phyloP scores from a whole-genome alignment of 2,113 vertebrate genomes.

The Microtus oregoni region DNA sequence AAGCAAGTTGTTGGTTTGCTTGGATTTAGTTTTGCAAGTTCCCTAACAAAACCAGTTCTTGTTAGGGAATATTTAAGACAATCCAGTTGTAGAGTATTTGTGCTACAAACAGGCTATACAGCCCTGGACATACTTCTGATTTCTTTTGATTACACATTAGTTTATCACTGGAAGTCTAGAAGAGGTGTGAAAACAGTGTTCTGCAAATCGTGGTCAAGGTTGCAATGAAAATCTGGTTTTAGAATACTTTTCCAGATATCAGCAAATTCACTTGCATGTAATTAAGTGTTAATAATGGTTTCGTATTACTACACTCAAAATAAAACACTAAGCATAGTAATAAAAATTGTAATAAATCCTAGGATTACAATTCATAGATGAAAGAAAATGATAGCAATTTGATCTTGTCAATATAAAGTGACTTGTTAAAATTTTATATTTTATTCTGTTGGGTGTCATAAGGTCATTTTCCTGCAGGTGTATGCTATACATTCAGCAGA shows the following conservation, averaged over 20 bases:
- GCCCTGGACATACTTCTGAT: not conserved
- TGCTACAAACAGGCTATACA: not conserved
- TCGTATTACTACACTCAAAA: conserved; percentile 11
- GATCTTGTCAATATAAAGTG: not conserved
- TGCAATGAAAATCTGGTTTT: not conserved
- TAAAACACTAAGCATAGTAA: conserved; percentile 35
- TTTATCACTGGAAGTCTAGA: not conserved
- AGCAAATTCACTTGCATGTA: not conserved
- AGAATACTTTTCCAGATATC: conserved; percentile 1
- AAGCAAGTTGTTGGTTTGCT: not conserved
- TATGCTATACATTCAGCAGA: not conserved
- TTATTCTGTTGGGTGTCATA: not conserved
- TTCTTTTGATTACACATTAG: not conserved
- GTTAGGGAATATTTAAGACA: conserved; percentile 14
- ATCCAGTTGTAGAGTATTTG: not conserved
- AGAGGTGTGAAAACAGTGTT: not conserved
- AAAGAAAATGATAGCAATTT: not conserved
- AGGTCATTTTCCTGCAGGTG: not conserved
- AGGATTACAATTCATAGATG: not conserved
- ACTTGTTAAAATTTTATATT: not conserved
- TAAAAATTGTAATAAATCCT: not conserved
- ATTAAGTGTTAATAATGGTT: not conserved
- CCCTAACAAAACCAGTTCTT: not conserved
- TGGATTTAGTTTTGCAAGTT: conserved; percentile 12
- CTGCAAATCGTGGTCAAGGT: not conserved